Evolutionary conservation across 2,797 vertebrate genomes (phyloP), one percentile per base, ranked within the genome.

Genomic region (Smutsia gigantea): DNA sequence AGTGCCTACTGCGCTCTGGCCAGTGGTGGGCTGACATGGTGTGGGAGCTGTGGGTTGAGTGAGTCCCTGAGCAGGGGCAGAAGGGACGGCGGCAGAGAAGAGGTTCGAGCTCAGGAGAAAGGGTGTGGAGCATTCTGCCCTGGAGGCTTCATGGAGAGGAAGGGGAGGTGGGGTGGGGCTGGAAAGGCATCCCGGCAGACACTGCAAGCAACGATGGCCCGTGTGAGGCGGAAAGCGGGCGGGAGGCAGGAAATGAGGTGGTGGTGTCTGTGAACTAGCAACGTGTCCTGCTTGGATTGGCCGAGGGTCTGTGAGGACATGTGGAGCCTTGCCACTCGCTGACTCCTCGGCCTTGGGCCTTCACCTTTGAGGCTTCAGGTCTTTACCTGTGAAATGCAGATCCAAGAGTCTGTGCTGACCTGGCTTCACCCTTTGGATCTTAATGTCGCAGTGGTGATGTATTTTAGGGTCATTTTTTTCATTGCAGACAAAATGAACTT

Each of bases 401-500:
- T 31, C 25, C 18, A 53, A 34, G 87, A n/a, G 37, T 42, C 23
- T 7, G 0, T 39, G 37, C 34, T 23, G 25, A 78, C 7, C 78
- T 46, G 5, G 17, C 29, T 57, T 88, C 13, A 46, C 29, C 7
- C 19, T 63, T 78, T 83, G 66, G 27, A 78, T 31, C 37, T 53
- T 39, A 23, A 12, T 34, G 5, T 87, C 25, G 14, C 9, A 31
- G 11, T 3, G 3, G 34, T 53, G 34, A 2, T 37, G 4, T 46
- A 39, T 31, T 25, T 46, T 9, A 39, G 83, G 27, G 72, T 77
- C 4, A 0, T 29, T 51, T 91, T 29, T 72, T 83, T 49, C 87
- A 0, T 96, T 95, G 66, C 97, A 99, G 99, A 99, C 94, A 99
- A 99, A 98, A 94, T 98, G 88, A 99, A 99, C 13, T 99, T 99